These are phyloP conservation scores for Caenorhabditis becei DNA, from an alignment of 2,888 invertebrate genomes.

Conservation along the genomic window DNA sequence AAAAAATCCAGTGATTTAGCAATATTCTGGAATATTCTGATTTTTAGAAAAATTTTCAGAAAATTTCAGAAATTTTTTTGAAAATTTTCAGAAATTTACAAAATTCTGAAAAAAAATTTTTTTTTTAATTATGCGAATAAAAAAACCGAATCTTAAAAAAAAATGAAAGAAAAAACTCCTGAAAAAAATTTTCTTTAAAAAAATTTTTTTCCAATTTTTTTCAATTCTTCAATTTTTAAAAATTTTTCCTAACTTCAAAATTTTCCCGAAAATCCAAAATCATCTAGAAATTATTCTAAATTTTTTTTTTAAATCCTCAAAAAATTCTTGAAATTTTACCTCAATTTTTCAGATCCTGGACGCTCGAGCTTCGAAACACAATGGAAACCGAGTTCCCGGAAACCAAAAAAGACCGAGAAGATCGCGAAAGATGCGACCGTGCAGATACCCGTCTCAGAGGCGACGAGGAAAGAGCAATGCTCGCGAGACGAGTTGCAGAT, in stretches of 20 bases:
- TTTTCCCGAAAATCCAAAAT: too few relatives aligned
- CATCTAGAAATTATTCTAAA: too few relatives aligned
- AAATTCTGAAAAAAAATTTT: neutral
- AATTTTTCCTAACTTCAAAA: too few relatives aligned
- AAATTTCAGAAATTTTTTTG: too few relatives aligned
- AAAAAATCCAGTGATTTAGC: neutral
- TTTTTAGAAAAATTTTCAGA: neutral
- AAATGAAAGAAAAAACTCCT: neutral
- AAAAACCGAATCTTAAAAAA: too few relatives aligned
- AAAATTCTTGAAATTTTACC: neutral
- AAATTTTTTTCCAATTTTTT: too few relatives aligned
- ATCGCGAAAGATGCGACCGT: conserved; percentile 49
- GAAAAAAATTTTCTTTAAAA: too few relatives aligned
- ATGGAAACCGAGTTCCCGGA: conserved; percentile 49
- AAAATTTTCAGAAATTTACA: neutral
- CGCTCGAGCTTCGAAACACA: conserved; percentile 5
- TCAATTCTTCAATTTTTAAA: too few relatives aligned
- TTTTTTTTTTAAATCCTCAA: too few relatives aligned
- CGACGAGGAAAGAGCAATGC: conserved; percentile 37
- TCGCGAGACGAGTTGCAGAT: neutral
- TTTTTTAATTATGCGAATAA: too few relatives aligned
- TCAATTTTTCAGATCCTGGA: conserved; percentile 28
- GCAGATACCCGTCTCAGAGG: conserved; percentile 48
- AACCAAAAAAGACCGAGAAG: conserved; percentile 58
- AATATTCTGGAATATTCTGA: conserved; percentile 3